Percentiles rank a stretch among this genome's conserved stretches.
phyloP scores from a whole-genome alignment of 2,888 invertebrate genomes.

The Nemotelus nigrinus region DNA sequence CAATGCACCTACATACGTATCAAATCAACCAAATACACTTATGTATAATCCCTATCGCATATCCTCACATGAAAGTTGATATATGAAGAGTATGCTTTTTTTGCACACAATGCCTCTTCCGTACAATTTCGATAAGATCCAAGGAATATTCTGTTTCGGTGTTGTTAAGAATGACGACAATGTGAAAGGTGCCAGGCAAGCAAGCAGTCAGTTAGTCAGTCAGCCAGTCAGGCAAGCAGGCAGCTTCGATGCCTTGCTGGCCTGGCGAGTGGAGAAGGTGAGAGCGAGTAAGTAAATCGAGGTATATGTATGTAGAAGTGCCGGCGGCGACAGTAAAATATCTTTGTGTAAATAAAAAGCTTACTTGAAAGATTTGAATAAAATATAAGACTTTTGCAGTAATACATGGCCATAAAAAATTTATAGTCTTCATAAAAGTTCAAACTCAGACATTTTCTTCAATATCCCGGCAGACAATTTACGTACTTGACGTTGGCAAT shows the following conservation, averaged over 20 bases:
- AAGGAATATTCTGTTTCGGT: background rate
- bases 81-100: background rate
- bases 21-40: background rate
- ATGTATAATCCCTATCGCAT: background rate
- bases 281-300: background rate
- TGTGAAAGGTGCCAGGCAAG: background rate
- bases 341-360: slow-evolving; percentile 39
- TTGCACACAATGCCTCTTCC: background rate
- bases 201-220: slow-evolving; percentile 2
- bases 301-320: background rate
- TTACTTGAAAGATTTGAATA: slow-evolving; percentile 44
- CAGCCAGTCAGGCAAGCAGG: slow-evolving; percentile 3
- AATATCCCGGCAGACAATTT: slow-evolving; percentile 33
- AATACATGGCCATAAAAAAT: slow-evolving; percentile 40
- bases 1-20: background rate
- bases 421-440: slow-evolving; percentile 42
- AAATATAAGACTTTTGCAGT: slow-evolving; percentile 44
- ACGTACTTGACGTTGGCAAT: slow-evolving; percentile 21
- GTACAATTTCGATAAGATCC: slow-evolving; percentile 1
- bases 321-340: slow-evolving; percentile 22
- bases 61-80: too few relatives aligned
- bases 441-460: slow-evolving; percentile 36
- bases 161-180: background rate
- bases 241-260: background rate
- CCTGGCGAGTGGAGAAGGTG: too few relatives aligned